Percentiles rank a stretch among this genome's conserved stretches.
phyloP scores from a whole-genome alignment of 2,797 vertebrate genomes.

The Sitta carolinensis region DNA sequence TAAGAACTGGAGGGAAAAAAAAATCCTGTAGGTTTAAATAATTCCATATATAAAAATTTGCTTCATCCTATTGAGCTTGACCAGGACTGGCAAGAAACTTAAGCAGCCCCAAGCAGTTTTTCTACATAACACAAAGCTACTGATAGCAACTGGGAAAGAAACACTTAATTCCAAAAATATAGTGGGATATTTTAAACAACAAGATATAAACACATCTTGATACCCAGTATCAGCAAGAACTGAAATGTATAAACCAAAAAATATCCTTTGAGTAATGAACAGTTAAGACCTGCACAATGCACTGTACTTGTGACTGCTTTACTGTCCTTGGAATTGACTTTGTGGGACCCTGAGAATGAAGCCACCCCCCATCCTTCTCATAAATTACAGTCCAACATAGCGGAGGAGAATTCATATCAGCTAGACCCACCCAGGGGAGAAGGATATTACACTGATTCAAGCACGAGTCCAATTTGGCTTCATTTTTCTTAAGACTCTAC shows the following conservation, averaged over 20 bases:
- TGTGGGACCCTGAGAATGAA: neutral
- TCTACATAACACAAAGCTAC: neutral
- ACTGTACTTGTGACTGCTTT: neutral
- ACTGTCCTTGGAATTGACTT: neutral
- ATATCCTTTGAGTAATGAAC: neutral
- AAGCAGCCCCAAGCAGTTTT: neutral
- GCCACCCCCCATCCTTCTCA: neutral
- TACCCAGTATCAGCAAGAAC: neutral
- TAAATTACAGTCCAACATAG: neutral
- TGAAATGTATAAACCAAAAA: neutral
- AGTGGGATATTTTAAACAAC: neutral
- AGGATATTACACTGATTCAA: neutral
- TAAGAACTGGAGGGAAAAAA: conserved; percentile 34
- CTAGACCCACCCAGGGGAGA: neutral
- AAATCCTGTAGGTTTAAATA: conserved; percentile 11
- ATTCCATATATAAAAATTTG: neutral
- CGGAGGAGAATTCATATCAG: neutral
- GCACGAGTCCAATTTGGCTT: neutral
- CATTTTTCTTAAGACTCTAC: neutral
- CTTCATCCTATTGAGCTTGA: neutral
- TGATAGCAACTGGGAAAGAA: neutral
- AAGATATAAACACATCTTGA: neutral
- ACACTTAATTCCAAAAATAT: neutral
- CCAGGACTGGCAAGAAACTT: neutral
- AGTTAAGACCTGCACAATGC: neutral